These are phyloP conservation scores for Rhamphomyia laevipes DNA, from an alignment of 2,888 invertebrate species.

Conservation along the genomic window DNA sequence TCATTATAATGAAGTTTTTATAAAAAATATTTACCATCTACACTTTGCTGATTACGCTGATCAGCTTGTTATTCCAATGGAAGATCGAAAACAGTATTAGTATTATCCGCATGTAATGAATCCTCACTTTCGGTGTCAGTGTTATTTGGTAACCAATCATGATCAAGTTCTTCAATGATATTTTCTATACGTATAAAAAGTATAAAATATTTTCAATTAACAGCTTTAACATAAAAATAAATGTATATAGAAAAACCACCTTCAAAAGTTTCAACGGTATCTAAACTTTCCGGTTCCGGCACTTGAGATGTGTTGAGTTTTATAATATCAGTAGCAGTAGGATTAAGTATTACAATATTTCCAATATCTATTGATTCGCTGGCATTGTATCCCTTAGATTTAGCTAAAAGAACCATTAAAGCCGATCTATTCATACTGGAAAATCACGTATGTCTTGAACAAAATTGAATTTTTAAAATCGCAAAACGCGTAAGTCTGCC, in stretches of 20 bases:
- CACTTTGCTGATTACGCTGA: too few species aligned
- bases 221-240: neutral
- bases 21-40: too few species aligned
- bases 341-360: neutral
- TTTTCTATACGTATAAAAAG: too few species aligned
- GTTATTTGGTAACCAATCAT: too few species aligned
- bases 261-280: neutral
- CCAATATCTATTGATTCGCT: neutral
- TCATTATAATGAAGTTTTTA: too few species aligned
- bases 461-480: neutral
- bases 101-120: too few species aligned
- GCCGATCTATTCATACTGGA: neutral
- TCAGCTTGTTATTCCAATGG: too few species aligned
- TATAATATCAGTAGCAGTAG: neutral
- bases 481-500: neutral
- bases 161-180: too few species aligned
- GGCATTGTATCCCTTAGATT: neutral
- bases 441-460: neutral
- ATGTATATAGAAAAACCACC: neutral
- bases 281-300: too few species aligned
- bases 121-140: too few species aligned
- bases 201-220: too few species aligned
- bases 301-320: neutral
- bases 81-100: too few species aligned
- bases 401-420: neutral